Conservation (phyloP, 2,113 vertebrate genomes). For the Urocolius indicus region DNA sequence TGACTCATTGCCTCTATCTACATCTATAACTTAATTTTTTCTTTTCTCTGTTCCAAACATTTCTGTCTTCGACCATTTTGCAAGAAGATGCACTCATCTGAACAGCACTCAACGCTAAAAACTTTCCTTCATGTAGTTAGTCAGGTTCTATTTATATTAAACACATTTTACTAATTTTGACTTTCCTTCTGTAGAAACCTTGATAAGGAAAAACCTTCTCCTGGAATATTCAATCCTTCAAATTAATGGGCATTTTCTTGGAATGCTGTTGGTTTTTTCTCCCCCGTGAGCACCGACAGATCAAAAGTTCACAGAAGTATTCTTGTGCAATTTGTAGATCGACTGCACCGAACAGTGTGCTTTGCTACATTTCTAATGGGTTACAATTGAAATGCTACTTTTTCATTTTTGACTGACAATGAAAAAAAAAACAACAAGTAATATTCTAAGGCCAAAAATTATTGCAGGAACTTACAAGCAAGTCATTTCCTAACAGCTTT, state of each 20-base stretch:
- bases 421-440: constrained; percentile 73
- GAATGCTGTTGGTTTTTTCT: constrained; percentile 24
- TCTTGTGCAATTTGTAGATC: constrained; percentile 77
- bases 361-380: constrained; percentile 66
- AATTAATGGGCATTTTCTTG: constrained; percentile 75
- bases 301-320: constrained; percentile 76
- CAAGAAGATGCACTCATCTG: constrained; percentile 23
- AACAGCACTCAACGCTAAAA: constrained; percentile 18
- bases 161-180: constrained; percentile 63
- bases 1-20: neutral
- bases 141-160: constrained; percentile 65
- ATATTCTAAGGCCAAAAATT: constrained; percentile 76
- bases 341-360: constrained; percentile 61
- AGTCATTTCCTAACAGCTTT: constrained; percentile 76
- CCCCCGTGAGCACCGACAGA: constrained; percentile 51
- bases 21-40: neutral
- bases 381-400: constrained; percentile 77
- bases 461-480: constrained; percentile 71
- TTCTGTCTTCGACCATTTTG: constrained; percentile 10
- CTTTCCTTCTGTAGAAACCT: constrained; percentile 69
- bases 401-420: constrained; percentile 79
- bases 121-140: neutral
- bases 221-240: constrained; percentile 65
- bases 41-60: neutral
- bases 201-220: constrained; percentile 73